phyloP scores from a whole-genome alignment of 2,888 invertebrate species.

The Sinelater perroti region DNA sequence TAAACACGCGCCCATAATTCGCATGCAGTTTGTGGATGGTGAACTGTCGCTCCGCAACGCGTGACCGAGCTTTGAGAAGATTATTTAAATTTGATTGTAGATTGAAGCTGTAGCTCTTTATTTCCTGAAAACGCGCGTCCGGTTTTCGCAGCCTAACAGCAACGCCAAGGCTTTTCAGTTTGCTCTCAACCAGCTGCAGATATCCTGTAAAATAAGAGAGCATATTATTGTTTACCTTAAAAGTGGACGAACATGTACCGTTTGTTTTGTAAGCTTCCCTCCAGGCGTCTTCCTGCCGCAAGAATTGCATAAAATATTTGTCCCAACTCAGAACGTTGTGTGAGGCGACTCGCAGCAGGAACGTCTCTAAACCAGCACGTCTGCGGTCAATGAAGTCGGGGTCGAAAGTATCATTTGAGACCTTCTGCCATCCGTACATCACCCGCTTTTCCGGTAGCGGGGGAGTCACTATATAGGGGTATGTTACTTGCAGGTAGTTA shows the following conservation, averaged over 20 bases:
- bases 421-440: slow-evolving; percentile 80
- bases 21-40: slow-evolving; percentile 82
- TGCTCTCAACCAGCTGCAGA: slow-evolving; percentile 79
- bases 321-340: slow-evolving; percentile 79
- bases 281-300: slow-evolving; percentile 83
- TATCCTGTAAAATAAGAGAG: slow-evolving; percentile 65
- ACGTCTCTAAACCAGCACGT: slow-evolving; percentile 83
- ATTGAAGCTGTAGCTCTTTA: slow-evolving; percentile 79
- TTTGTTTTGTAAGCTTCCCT: slow-evolving; percentile 78
- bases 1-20: slow-evolving; percentile 82
- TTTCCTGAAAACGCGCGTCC: slow-evolving; percentile 76
- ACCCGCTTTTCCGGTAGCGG: slow-evolving; percentile 83
- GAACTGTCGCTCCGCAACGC: slow-evolving; percentile 79
- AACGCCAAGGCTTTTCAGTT: slow-evolving; percentile 77
- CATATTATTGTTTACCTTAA: too few relatives aligned
- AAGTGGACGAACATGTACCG: slow-evolving; percentile 65
- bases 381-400: slow-evolving; percentile 86
- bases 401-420: slow-evolving; percentile 80
- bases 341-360: slow-evolving; percentile 77
- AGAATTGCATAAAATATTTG: slow-evolving; percentile 78
- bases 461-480: slow-evolving; percentile 82
- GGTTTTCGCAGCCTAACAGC: slow-evolving; percentile 77
- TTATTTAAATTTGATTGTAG: slow-evolving; percentile 71
- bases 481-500: slow-evolving; percentile 78
- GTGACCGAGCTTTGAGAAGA: slow-evolving; percentile 69